Evolutionary conservation across 2,113 vertebrate genomes (phyloP), one percentile per base, ranked within the genome.

Genomic region (Equus quagga): DNA sequence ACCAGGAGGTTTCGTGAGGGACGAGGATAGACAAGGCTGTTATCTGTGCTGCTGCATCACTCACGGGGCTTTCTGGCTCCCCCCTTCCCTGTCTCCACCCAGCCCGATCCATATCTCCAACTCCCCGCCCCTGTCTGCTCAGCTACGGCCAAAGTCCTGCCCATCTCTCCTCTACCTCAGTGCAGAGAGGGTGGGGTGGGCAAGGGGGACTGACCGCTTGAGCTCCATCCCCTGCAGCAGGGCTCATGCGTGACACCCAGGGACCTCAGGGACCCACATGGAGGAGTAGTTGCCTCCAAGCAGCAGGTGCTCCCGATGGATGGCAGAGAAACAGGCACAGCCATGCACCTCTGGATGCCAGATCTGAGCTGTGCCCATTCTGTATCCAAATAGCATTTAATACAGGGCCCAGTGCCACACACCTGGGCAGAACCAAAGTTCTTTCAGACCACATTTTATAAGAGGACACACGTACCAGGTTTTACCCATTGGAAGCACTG

Each of bases 1-100:
- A 94, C 54, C 85, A 97, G 90, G 89, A 92, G 75, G 94, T 98
- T 97, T 89, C 95, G 95, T 97, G 82, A 56, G 60, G 56, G 11
- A 64, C 85, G 12, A 54, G 91, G 49, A 0, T 90, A 89, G 65
- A 91, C 89, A 94, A 73, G 36, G 24, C 69, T 76, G 36, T 93
- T 97, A 87, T 26, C 0, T 10, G 65, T 69, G 81, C 0, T 13
- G 65, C 73, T 96, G 91, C 33, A 8, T 0, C 62, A 75, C 19
- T 31, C 14, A 31, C 12, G 13, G 62, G 62, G 24, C 46, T 92
- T 62, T 28, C 60, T n/a, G 1, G 23, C 84, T 85, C 18, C 80
- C 5, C 2, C 12, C 49, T 14, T n/a, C 5, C 36, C 14, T 26
- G 11, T 44, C 18, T 18, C 17, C 36, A 28, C 9, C 10, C 26